Conservation (phyloP, 2,113 vertebrate genomes). For the Dromas ardeola region DNA sequence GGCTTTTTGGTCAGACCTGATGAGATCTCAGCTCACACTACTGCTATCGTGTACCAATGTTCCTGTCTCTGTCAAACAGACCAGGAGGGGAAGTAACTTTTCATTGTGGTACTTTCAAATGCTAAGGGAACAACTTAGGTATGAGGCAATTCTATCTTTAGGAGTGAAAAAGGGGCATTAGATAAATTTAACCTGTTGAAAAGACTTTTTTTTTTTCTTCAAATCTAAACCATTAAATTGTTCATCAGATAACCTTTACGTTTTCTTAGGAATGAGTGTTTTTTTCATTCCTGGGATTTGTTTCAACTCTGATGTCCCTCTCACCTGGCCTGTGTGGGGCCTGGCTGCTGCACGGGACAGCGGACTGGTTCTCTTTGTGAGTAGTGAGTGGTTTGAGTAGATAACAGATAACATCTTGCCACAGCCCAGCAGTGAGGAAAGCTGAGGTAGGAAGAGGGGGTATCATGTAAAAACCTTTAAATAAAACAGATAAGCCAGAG, state of each 20-base stretch:
- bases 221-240: neutral
- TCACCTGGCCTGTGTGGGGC: neutral
- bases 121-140: neutral
- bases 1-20: neutral
- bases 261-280: neutral
- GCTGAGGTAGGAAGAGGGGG: neutral
- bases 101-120: neutral
- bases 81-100: neutral
- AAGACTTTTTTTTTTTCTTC: neutral
- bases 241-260: neutral
- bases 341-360: neutral
- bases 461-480: neutral
- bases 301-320: neutral
- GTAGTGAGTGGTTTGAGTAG: neutral
- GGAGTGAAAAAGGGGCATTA: neutral
- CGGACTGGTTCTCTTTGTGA: neutral
- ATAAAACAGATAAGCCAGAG: neutral
- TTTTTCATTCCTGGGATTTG: neutral
- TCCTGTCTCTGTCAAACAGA: neutral
- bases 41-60: neutral
- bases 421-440: neutral
- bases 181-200: neutral
- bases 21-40: neutral
- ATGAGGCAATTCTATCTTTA: neutral
- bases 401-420: neutral